Percentiles rank a stretch among this genome's conserved stretches.
Evolutionary conservation across 2,888 invertebrate species (phyloP).

Genomic region (Sminthurinus aureus): DNA sequence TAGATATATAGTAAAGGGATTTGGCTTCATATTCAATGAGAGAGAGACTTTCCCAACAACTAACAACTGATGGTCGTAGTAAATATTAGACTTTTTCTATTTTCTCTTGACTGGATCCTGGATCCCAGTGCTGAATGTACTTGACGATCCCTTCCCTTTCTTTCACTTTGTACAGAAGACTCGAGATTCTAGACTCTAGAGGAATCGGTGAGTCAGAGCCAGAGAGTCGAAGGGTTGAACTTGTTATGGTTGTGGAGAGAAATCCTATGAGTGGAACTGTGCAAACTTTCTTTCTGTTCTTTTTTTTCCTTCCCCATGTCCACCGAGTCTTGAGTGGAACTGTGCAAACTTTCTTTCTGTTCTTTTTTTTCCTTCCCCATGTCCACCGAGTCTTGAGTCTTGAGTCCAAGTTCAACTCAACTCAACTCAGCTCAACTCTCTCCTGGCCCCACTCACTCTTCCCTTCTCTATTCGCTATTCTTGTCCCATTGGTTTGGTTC

Average conservation of each 20-base stretch:
- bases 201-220: conserved; percentile 33
- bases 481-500: neutral
- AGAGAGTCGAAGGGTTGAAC: conserved; percentile 32
- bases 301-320: conserved; percentile 29
- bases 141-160: conserved; percentile 3
- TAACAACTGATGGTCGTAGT: too few species aligned
- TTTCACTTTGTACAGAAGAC: neutral
- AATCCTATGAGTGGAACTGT: conserved; percentile 36
- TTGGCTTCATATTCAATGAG: neutral
- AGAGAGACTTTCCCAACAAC: neutral
- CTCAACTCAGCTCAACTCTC: neutral
- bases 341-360: conserved; percentile 26
- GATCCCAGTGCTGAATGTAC: conserved; percentile 16
- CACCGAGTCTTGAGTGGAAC: conserved; percentile 32
- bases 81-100: neutral
- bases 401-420: conserved; percentile 8
- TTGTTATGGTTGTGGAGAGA: conserved; percentile 38
- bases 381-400: too few species aligned
- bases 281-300: conserved; percentile 19
- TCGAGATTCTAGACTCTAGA: conserved; percentile 23
- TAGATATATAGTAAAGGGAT: conserved; percentile 5
- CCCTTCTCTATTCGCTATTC: neutral
- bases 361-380: conserved; percentile 19
- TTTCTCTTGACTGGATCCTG: conserved; percentile 12
- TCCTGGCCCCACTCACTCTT: neutral